Evolutionary conservation across 2,113 vertebrate genomes (phyloP), one percentile per base, ranked within the genome.

Genomic region (Nyctereutes procyonoides): DNA sequence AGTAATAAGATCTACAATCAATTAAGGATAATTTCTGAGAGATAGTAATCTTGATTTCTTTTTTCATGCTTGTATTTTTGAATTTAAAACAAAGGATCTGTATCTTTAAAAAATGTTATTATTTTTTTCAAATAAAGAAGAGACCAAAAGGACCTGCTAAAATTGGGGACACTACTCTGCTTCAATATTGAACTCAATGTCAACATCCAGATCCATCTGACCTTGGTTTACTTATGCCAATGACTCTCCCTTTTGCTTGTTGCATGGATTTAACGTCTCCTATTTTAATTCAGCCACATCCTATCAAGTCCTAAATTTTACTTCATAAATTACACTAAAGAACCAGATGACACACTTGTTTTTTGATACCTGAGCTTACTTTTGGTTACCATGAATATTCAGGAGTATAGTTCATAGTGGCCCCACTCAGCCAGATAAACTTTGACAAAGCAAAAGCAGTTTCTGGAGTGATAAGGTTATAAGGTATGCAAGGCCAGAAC

Each of bases 111-210:
- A 94, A 82, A 77, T 38, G 0, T 26, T 83, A 76, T 87, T 38
- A 60, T 92, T 96, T 97, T 97, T 69, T 87, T 90, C 77, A 89
- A 86, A 89, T 92, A 67, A 89, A 93, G 24, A 76, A 81, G n/a
- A 85, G 26, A 56, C 6, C 17, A 43, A 94, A 74, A 79, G 24
- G 16, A 87, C 20, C 65, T 62, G 1, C 32, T 80, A 84, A 92
- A n/a, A 88, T n/a, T 73, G 17, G 32, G 74, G 17, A 65, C 2
- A 43, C 15, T 51, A 9, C 12, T 92, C 3, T 69, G 13, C 92
- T 95, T 96, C 14, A 11, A 43, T 48, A 53, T 8, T 67, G 48
- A 94, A 84, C 22, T 93, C 38, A 81, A 1, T 35, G 58, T 93
- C 38, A 62, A 3, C 63, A 55, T 95, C 16, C n/a, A 65, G 38